Conservation (phyloP, 2,113 vertebrate species). For the Aptenodytes forsteri region DNA sequence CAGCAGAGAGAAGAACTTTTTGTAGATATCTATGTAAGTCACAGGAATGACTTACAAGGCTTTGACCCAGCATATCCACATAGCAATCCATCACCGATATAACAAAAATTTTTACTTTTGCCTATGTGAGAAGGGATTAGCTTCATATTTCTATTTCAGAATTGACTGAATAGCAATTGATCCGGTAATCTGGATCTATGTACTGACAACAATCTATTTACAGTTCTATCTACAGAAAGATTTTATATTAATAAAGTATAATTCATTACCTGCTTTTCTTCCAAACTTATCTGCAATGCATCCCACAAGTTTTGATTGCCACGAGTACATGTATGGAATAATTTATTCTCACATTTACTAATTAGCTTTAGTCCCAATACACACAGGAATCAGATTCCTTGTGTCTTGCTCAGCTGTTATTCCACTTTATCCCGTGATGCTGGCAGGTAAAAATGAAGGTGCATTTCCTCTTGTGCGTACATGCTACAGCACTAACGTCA, state of each 20-base stretch:
- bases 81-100: not conserved
- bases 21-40: not conserved
- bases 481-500: not conserved
- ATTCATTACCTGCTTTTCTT: not conserved
- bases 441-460: not conserved
- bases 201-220: not conserved
- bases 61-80: not conserved
- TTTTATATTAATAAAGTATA: not conserved
- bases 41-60: not conserved
- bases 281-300: not conserved
- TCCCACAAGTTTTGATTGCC: not conserved
- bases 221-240: not conserved
- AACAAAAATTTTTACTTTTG: not conserved
- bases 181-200: not conserved
- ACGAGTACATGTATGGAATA: accelerated
- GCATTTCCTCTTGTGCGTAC: not conserved
- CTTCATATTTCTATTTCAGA: not conserved
- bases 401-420: not conserved
- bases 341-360: not conserved
- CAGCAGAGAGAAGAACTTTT: not conserved
- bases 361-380: not conserved
- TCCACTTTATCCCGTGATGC: not conserved
- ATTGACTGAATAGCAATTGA: not conserved
- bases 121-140: not conserved
- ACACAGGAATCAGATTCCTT: not conserved